Conservation (phyloP, 2,888 invertebrate genomes). For the Odontomyia ornata region DNA sequence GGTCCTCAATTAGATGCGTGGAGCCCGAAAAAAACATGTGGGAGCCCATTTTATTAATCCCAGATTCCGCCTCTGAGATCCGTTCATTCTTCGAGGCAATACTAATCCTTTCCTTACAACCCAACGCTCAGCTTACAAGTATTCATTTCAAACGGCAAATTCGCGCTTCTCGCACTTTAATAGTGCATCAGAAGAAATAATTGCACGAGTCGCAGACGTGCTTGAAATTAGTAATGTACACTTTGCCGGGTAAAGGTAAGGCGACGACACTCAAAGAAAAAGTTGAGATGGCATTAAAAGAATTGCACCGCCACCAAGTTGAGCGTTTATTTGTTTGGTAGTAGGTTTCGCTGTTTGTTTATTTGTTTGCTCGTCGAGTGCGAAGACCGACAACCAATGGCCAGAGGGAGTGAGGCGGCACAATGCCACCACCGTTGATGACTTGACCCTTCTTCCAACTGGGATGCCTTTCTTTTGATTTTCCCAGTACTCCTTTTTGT, state of each 20-base stretch:
- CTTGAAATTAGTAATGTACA: constrained; percentile 34
- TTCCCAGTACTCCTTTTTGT: neutral
- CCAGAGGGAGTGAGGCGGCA: neutral
- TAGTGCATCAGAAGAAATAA: constrained; percentile 7
- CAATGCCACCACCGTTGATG: neutral
- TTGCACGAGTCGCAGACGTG: constrained; percentile 36
- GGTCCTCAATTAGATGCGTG: no score
- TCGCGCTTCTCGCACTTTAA: neutral
- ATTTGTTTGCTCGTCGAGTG: constrained; percentile 2
- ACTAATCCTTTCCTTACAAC: no score
- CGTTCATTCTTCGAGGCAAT: neutral
- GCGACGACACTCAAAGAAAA: neutral
- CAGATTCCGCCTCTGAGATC: neutral
- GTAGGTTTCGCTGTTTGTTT: neutral
- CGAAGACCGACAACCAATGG: constrained; percentile 11
- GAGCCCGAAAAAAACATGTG: no score
- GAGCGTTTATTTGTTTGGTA: neutral
- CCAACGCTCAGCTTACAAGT: no score
- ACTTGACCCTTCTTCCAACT: constrained; percentile 27
- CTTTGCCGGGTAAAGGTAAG: constrained; percentile 7
- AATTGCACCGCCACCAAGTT: neutral
- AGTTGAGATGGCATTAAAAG: constrained; percentile 3
- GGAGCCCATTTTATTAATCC: no score
- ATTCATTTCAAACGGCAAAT: no score
- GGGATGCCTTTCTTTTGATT: neutral